phyloP scores from a whole-genome alignment of 2,888 invertebrate species.

The Dromius quadrimaculatus region DNA sequence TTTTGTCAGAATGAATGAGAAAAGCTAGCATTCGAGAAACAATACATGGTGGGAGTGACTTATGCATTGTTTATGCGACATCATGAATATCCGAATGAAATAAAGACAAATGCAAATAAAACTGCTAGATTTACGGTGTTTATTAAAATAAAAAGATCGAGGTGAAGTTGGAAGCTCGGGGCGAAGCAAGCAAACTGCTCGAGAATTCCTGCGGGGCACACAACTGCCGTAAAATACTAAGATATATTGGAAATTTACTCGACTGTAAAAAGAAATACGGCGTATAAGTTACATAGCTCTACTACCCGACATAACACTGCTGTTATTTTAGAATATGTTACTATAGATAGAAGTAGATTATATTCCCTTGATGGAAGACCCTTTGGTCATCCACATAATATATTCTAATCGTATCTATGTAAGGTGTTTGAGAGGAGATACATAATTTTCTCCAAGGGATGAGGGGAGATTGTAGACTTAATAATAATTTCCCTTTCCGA shows the following conservation, averaged over 20 bases:
- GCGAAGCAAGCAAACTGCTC: slow-evolving; percentile 34
- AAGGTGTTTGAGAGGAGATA: too few species aligned
- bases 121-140: slow-evolving; percentile 39
- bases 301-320: slow-evolving; percentile 23
- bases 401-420: too few species aligned
- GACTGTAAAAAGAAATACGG: slow-evolving; percentile 43
- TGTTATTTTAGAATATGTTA: too few species aligned
- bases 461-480: too few species aligned
- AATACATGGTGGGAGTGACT: slow-evolving; percentile 22
- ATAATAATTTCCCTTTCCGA: too few species aligned
- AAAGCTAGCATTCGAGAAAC: slow-evolving; percentile 12
- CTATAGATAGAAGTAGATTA: too few species aligned
- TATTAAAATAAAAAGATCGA: slow-evolving; percentile 44
- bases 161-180: slow-evolving; percentile 22
- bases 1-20: slow-evolving; percentile 26
- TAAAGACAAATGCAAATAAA: slow-evolving; percentile 45
- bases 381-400: too few species aligned
- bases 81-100: slow-evolving; percentile 37
- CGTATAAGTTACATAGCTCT: slow-evolving; percentile 29
- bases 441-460: too few species aligned
- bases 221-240: slow-evolving; percentile 49
- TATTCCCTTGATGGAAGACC: too few species aligned
- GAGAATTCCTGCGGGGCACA: slow-evolving; percentile 42
- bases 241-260: slow-evolving; percentile 51
- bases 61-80: slow-evolving; percentile 41